These are phyloP conservation scores for Drosophila paranaensis DNA, from an alignment of 2,888 invertebrate genomes.

Conservation along the genomic window DNA sequence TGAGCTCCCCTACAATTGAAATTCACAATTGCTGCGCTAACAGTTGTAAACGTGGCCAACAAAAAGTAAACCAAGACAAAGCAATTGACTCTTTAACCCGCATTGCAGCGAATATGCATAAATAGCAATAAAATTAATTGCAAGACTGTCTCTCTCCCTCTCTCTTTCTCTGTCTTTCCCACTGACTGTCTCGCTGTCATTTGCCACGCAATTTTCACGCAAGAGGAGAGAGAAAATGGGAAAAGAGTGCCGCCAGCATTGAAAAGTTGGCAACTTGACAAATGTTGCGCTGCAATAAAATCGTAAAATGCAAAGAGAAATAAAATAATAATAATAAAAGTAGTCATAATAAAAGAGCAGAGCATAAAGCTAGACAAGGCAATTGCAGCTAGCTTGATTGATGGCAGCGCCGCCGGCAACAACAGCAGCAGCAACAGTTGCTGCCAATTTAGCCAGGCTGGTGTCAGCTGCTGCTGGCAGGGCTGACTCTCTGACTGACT, in stretches of 20 bases:
- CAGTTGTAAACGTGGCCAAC: conserved; percentile 20
- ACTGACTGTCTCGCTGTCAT: conserved; percentile 36
- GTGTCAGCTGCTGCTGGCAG: conserved; percentile 26
- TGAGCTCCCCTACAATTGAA: conserved; percentile 11
- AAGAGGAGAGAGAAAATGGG: conserved; percentile 6
- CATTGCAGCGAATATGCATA: conserved; percentile 60
- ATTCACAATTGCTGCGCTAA: conserved; percentile 28
- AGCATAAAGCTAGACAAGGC: conserved; percentile 44
- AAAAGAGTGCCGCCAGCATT: conserved; percentile 41
- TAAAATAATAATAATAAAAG: conserved; percentile 51
- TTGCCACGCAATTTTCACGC: conserved; percentile 68
- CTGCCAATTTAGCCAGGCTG: conserved; percentile 40
- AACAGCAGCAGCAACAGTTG: conserved; percentile 34
- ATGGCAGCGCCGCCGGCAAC: conserved; percentile 64
- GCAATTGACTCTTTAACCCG: conserved; percentile 73
- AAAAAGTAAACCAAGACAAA: conserved; percentile 71
- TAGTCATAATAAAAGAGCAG: conserved; percentile 61
- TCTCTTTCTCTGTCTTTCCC: conserved; percentile 36
- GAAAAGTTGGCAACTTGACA: conserved; percentile 58
- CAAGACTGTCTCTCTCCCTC: conserved; percentile 40
- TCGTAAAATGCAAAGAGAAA: conserved; percentile 14
- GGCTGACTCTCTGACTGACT: conserved; percentile 34
- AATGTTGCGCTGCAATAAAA: conserved; percentile 46
- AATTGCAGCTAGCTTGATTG: conserved; percentile 61
- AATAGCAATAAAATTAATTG: conserved; percentile 71